Percentiles rank a stretch among this genome's conserved stretches.
phyloP scores from a whole-genome alignment of 1,140 invertebrate genomes.

The Anastrepha ludens region DNA sequence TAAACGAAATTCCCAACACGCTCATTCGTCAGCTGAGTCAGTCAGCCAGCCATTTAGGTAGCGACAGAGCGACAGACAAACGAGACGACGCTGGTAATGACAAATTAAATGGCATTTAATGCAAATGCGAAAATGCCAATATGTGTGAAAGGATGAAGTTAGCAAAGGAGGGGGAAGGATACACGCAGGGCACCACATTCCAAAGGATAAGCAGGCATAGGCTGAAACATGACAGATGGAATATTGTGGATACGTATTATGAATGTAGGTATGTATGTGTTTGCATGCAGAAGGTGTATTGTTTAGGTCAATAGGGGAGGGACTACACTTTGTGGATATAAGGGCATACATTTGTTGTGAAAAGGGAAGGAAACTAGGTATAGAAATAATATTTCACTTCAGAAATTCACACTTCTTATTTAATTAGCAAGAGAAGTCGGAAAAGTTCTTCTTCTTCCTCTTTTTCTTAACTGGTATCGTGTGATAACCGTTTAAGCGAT shows the following conservation, averaged over 20 bases:
- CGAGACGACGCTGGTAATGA: constrained; percentile 12
- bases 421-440: no score
- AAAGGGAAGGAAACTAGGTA: no score
- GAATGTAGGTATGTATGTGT: neutral
- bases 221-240: neutral
- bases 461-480: no score
- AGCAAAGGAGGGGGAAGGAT: neutral
- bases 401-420: no score
- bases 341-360: no score
- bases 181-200: neutral
- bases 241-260: neutral
- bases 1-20: constrained; percentile 47
- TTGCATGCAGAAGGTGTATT: neutral
- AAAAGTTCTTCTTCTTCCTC: no score
- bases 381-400: no score
- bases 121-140: neutral
- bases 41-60: neutral
- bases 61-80: neutral
- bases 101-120: constrained; percentile 51
- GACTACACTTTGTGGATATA: neutral
- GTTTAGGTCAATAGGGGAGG: neutral
- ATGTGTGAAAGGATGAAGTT: neutral
- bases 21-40: constrained; percentile 15
- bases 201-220: neutral
- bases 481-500: no score